Conservation (phyloP, 2,113 vertebrate species). For the Megaleporinus macrocephalus region DNA sequence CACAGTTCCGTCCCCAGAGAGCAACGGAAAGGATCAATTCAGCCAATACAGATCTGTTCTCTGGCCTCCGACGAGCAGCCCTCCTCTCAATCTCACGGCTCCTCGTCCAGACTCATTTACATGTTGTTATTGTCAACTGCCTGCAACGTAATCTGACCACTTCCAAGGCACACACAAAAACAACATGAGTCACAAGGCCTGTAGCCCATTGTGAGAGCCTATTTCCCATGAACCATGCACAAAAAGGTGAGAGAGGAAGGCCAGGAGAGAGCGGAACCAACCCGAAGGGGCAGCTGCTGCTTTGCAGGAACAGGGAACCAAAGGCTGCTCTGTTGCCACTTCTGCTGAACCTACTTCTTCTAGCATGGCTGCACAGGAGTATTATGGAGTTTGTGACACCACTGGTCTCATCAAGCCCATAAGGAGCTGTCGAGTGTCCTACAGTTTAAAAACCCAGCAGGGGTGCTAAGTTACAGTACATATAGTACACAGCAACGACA, state of each 20-base stretch:
- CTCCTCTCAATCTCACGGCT: slow-evolving; percentile 32
- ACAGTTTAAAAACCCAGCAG: too few species aligned
- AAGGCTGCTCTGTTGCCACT: slow-evolving; percentile 28
- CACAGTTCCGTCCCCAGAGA: slow-evolving; percentile 45
- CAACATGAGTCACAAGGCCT: slow-evolving; percentile 52
- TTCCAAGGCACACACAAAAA: slow-evolving; percentile 54
- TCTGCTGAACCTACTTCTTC: slow-evolving; percentile 31
- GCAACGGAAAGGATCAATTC: slow-evolving; percentile 43
- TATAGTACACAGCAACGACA: too few species aligned
- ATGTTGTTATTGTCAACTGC: slow-evolving; percentile 56
- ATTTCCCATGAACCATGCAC: slow-evolving; percentile 56
- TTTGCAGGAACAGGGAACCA: slow-evolving; percentile 7
- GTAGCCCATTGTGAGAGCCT: slow-evolving; percentile 46
- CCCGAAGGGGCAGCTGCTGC: slow-evolving; percentile 29
- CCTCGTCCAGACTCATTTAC: slow-evolving; percentile 55
- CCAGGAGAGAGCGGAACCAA: slow-evolving; percentile 31
- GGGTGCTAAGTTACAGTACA: too few species aligned
- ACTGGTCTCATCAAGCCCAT: neutral
- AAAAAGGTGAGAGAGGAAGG: slow-evolving; percentile 42
- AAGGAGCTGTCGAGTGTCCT: too few species aligned
- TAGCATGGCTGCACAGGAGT: slow-evolving; percentile 4
- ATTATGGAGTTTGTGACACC: neutral
- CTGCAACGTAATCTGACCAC: slow-evolving; percentile 57
- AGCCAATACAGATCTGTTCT: slow-evolving; percentile 49
- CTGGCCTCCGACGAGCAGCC: slow-evolving; percentile 20